Conservation (phyloP, 2,113 vertebrate species). For the Antechinus flavipes region DNA sequence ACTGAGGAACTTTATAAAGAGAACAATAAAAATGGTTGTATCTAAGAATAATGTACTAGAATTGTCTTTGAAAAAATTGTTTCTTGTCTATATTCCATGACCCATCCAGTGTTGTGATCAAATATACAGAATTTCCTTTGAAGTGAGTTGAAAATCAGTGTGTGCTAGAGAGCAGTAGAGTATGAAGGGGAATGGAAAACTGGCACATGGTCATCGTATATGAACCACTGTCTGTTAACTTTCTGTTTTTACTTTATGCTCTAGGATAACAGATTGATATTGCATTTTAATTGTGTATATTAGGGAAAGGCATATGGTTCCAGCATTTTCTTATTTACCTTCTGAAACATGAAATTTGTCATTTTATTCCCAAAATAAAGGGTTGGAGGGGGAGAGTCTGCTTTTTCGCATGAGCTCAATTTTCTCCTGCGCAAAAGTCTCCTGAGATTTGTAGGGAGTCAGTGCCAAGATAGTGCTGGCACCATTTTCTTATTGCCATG, state of each 20-base stretch:
- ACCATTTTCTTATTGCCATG: constrained; percentile 87
- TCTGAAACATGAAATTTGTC: constrained; percentile 77
- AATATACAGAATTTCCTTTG: not conserved
- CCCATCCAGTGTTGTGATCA: not conserved
- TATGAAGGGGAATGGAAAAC: constrained; percentile 32
- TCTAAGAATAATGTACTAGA: not conserved
- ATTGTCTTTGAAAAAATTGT: not conserved
- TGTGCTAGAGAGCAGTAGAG: not conserved
- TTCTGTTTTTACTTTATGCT: constrained; percentile 70
- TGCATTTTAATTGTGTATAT: constrained; percentile 75
- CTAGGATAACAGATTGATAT: constrained; percentile 71
- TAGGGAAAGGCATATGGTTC: constrained; percentile 70
- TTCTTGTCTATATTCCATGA: not conserved
- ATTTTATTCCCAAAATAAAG: constrained; percentile 79
- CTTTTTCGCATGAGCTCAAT: constrained; percentile 78
- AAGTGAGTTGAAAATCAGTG: not conserved
- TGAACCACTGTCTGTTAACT: constrained; percentile 75
- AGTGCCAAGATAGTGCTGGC: constrained; percentile 84
- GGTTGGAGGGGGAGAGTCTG: constrained; percentile 68
- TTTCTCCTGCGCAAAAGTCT: constrained; percentile 80
- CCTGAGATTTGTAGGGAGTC: constrained; percentile 79
- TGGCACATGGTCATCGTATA: constrained; percentile 55
- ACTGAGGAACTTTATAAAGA: not conserved
- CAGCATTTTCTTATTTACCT: constrained; percentile 71
- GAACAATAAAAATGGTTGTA: not conserved